Percentiles rank a stretch among this genome's conserved stretches.
Conservation (phyloP, 2,113 vertebrate species). For the Dicentrarchus labrax region DNA sequence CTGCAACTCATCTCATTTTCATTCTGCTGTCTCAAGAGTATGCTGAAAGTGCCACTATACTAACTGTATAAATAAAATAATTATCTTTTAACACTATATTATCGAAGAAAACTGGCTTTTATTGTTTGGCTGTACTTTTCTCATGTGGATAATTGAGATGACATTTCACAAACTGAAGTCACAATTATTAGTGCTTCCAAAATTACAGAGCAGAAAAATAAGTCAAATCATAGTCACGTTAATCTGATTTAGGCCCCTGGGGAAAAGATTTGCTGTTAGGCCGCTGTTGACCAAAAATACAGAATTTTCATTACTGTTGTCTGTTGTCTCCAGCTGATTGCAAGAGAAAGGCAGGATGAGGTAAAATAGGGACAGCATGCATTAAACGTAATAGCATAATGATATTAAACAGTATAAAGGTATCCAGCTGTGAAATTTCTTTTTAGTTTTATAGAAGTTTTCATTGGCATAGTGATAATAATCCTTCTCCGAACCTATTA, state of each 20-base stretch:
- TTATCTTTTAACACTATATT: not conserved
- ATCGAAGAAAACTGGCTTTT: not conserved
- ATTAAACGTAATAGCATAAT: conserved; percentile 1
- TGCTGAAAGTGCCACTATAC: not conserved
- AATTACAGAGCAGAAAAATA: not conserved
- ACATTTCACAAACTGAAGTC: not conserved
- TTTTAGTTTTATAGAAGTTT: conserved; percentile 7
- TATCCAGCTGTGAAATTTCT: conserved; percentile 13
- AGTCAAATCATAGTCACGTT: not conserved
- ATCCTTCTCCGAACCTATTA: not conserved
- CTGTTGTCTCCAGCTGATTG: too few relatives aligned
- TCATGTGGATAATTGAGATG: too few relatives aligned
- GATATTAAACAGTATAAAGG: not conserved
- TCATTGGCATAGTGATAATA: conserved; percentile 17
- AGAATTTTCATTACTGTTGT: not conserved
- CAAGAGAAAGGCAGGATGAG: not conserved
- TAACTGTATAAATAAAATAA: not conserved
- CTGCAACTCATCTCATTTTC: not conserved
- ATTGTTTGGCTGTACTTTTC: too few relatives aligned
- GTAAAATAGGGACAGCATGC: conserved; percentile 1
- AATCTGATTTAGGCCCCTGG: not conserved
- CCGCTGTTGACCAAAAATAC: not conserved
- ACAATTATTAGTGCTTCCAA: not conserved
- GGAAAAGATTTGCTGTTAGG: not conserved
- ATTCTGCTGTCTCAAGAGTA: not conserved